These are phyloP conservation scores for Papilio aristodemus DNA, from an alignment of 1,140 invertebrate genomes.

Conservation along the genomic window DNA sequence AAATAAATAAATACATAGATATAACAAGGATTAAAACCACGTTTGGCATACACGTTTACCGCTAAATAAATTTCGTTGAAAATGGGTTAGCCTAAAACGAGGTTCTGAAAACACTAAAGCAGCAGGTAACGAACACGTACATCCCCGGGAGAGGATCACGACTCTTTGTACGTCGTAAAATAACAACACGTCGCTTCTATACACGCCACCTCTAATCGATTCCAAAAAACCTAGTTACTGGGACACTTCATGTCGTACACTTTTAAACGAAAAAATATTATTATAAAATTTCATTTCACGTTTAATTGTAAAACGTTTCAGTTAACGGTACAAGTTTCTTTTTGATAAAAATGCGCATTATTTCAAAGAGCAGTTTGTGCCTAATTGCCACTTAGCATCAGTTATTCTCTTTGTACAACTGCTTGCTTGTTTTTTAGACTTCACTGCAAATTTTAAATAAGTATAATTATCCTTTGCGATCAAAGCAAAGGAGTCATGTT, in stretches of 20 bases:
- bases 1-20: no score
- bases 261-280: no score
- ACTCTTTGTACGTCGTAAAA: slow-evolving; percentile 3
- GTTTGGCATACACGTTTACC: no score
- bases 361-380: slow-evolving; percentile 3
- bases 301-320: neutral
- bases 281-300: no score
- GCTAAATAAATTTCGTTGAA: neutral
- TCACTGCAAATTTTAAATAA: neutral
- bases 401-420: slow-evolving; percentile 11
- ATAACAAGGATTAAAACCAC: no score
- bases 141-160: neutral
- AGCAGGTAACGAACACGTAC: neutral
- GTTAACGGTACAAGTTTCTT: neutral
- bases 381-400: slow-evolving; percentile 16
- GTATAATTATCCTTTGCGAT: neutral
- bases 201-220: neutral
- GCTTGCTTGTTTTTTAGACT: neutral
- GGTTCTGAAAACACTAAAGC: neutral
- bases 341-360: slow-evolving; percentile 9
- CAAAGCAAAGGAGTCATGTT: neutral
- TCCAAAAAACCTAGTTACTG: neutral
- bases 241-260: no score
- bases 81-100: neutral
- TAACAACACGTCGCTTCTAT: neutral